phyloP scores from a whole-genome alignment of 2,113 vertebrate species.

The Saguinus imperator region DNA sequence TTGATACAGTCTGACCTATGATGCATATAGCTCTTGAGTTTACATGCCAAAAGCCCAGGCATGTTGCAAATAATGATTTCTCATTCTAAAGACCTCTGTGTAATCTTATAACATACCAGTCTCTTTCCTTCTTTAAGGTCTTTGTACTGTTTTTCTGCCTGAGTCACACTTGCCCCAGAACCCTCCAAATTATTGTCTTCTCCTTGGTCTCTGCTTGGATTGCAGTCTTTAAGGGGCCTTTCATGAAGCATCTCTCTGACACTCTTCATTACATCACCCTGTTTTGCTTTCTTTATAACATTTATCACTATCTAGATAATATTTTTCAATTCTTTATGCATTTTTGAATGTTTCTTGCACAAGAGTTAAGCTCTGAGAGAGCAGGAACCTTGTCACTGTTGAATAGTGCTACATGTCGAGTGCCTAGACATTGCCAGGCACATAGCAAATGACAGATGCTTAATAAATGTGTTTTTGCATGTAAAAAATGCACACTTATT shows the following conservation, averaged over 20 bases:
- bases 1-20: background rate
- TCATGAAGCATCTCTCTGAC: too few relatives aligned
- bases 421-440: background rate
- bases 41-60: background rate
- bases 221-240: background rate
- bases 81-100: background rate
- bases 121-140: background rate
- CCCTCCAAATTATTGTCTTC: too few relatives aligned
- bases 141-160: background rate
- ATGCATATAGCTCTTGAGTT: background rate
- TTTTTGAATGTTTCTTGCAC: background rate
- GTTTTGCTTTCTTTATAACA: background rate
- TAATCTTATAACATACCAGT: background rate
- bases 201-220: background rate
- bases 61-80: background rate
- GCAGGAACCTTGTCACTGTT: background rate
- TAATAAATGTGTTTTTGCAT: background rate
- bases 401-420: background rate
- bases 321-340: background rate
- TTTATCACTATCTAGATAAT: background rate
- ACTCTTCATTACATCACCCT: background rate
- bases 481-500: background rate
- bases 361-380: background rate
- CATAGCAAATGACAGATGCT: background rate
- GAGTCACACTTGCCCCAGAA: background rate